phyloP scores from a whole-genome alignment of 2,888 invertebrate genomes.

The Amiota communis region DNA sequence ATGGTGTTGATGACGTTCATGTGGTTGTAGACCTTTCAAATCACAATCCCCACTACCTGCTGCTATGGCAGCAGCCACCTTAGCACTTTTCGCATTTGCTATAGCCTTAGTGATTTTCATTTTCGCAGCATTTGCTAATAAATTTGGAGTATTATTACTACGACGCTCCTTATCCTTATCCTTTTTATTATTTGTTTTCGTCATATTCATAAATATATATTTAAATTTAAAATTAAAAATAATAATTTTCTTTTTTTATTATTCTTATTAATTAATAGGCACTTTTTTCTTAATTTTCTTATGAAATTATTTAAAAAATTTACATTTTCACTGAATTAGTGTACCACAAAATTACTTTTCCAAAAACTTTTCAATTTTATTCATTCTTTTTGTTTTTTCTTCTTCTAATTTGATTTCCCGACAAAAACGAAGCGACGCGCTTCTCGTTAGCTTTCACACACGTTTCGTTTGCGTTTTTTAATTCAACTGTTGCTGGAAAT shows the following conservation, averaged over 20 bases:
- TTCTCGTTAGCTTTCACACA: conserved; percentile 22
- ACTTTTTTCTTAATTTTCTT: neutral
- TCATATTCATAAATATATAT: conserved; percentile 42
- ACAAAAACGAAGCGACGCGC: conserved; percentile 13
- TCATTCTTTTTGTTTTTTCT: neutral
- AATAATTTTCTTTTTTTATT: conserved; percentile 5
- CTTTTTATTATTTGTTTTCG: conserved; percentile 57
- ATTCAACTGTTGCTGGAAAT: conserved; percentile 54
- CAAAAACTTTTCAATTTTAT: neutral
- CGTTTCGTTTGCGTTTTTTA: conserved; percentile 62
- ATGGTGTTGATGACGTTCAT: conserved; percentile 28
- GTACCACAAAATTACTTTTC: no score
- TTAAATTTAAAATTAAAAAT: neutral
- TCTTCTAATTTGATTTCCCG: neutral
- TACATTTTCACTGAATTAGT: no score
- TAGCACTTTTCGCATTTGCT: conserved; percentile 54
- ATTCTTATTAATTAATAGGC: neutral
- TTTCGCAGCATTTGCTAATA: conserved; percentile 65
- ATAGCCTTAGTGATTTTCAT: conserved; percentile 65
- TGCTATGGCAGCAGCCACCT: conserved; percentile 29
- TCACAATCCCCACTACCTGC: neutral
- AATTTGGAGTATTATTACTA: conserved; percentile 36
- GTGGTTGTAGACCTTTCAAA: conserved; percentile 33
- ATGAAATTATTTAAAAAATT: no score
- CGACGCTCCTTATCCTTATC: conserved; percentile 47